Evolutionary conservation across 1,140 invertebrate species (phyloP).

Genomic region (Pygmarrhopalites habei): DNA sequence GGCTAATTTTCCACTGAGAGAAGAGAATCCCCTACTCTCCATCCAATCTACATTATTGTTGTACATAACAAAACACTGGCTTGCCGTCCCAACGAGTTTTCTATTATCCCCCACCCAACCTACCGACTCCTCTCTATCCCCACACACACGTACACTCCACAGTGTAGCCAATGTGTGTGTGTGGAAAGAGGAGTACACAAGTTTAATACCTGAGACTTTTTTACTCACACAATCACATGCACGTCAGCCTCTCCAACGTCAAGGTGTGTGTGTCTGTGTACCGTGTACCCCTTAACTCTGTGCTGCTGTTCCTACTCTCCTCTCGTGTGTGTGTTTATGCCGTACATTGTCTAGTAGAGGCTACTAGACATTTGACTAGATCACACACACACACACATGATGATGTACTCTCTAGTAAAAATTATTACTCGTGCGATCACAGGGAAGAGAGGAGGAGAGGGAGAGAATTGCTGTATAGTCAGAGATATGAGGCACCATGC

Average conservation of each 20-base stretch:
- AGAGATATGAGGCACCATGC: background rate
- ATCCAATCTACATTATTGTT: background rate
- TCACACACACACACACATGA: background rate
- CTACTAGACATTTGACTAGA: background rate
- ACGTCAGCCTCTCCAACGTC: too few species aligned
- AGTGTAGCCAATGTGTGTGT: too few species aligned
- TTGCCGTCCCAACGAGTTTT: constrained; percentile 1
- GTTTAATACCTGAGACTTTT: too few species aligned
- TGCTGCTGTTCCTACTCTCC: too few species aligned
- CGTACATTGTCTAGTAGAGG: background rate
- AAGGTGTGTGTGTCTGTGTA: too few species aligned
- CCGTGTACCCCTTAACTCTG: too few species aligned
- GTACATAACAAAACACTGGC: background rate
- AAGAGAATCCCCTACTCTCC: constrained; percentile 18
- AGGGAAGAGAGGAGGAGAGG: background rate
- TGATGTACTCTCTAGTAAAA: too few species aligned
- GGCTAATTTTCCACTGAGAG: constrained; percentile 29
- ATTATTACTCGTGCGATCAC: background rate
- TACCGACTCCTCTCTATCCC: too few species aligned
- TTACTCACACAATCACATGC: background rate
- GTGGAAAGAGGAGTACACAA: too few species aligned
- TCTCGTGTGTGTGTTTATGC: too few species aligned
- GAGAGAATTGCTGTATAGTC: too few species aligned
- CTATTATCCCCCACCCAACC: constrained; percentile 8
- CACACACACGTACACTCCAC: too few species aligned